These are phyloP conservation scores for Lucinisca nassula DNA, from an alignment of 2,888 invertebrate genomes.

Conservation along the genomic window DNA sequence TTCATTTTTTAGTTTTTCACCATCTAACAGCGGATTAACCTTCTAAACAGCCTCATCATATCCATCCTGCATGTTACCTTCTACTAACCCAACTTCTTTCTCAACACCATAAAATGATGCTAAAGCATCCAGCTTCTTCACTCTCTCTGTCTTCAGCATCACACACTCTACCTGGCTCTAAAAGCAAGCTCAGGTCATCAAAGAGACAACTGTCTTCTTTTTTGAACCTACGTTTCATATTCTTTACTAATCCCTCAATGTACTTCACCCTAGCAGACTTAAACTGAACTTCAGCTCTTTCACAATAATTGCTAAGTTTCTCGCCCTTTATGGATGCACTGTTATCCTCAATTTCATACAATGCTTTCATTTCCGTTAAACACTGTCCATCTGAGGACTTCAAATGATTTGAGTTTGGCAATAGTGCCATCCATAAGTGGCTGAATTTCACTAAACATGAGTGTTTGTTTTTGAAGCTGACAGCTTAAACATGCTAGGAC, in stretches of 20 bases:
- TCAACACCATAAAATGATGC: no score
- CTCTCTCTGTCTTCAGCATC: no score
- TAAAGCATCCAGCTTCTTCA: no score
- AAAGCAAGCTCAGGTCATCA: no score
- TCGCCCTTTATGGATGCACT: slow-evolving; percentile 13
- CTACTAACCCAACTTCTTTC: no score
- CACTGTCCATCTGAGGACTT: slow-evolving; percentile 19
- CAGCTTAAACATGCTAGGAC: slow-evolving; percentile 38
- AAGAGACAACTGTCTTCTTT: slow-evolving; percentile 39
- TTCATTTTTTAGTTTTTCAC: no score
- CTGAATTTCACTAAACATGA: slow-evolving; percentile 54
- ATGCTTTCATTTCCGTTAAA: slow-evolving; percentile 24
- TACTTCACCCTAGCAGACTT: slow-evolving; percentile 26
- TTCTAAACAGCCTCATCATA: no score
- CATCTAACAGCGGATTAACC: no score
- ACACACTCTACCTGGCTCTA: no score
- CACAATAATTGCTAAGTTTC: slow-evolving; percentile 11
- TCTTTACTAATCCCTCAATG: slow-evolving; percentile 19
- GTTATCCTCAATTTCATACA: slow-evolving; percentile 5
- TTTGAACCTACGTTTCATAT: slow-evolving; percentile 39
- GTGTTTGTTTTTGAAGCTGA: slow-evolving; percentile 46
- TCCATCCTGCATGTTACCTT: no score
- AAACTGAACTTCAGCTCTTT: slow-evolving; percentile 30
- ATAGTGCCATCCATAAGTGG: slow-evolving; percentile 45
- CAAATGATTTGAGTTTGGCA: slow-evolving; percentile 17